phyloP scores from a whole-genome alignment of 1,140 invertebrate genomes.

The Sminthurides bifidus region DNA sequence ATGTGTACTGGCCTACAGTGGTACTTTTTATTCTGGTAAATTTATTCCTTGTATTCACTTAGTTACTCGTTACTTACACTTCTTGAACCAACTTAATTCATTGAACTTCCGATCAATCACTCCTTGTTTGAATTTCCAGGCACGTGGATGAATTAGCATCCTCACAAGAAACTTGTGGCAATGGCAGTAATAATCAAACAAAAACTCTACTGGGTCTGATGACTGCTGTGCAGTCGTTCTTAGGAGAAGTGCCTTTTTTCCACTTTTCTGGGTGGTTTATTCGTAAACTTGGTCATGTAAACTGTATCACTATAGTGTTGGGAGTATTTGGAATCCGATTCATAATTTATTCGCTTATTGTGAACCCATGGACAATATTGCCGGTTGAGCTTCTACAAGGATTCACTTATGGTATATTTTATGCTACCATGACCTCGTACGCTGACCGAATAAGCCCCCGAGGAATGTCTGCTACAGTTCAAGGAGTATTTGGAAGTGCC shows the following conservation, averaged over 20 bases:
- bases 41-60: not conserved
- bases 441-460: conserved; percentile 71
- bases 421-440: conserved; percentile 78
- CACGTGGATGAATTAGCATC: conserved; percentile 57
- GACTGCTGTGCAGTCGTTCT: conserved; percentile 65
- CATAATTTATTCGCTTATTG: conserved; percentile 65
- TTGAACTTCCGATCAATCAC: too few species aligned
- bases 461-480: conserved; percentile 72
- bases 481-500: conserved; percentile 67
- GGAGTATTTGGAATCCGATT: conserved; percentile 61
- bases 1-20: conserved; percentile 75
- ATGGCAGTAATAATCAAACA: conserved; percentile 33
- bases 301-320: conserved; percentile 70
- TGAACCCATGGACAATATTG: conserved; percentile 67
- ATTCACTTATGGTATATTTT: conserved; percentile 75
- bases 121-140: conserved; percentile 35
- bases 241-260: conserved; percentile 81
- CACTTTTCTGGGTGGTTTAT: conserved; percentile 69
- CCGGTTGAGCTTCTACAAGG: conserved; percentile 58
- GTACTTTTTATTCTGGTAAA: conserved; percentile 66
- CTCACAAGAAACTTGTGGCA: conserved; percentile 38
- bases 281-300: conserved; percentile 65
- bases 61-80: too few species aligned
- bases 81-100: too few species aligned
- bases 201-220: conserved; percentile 71